phyloP scores from a whole-genome alignment of 2,888 invertebrate genomes.

The Ypsolopha sequella region DNA sequence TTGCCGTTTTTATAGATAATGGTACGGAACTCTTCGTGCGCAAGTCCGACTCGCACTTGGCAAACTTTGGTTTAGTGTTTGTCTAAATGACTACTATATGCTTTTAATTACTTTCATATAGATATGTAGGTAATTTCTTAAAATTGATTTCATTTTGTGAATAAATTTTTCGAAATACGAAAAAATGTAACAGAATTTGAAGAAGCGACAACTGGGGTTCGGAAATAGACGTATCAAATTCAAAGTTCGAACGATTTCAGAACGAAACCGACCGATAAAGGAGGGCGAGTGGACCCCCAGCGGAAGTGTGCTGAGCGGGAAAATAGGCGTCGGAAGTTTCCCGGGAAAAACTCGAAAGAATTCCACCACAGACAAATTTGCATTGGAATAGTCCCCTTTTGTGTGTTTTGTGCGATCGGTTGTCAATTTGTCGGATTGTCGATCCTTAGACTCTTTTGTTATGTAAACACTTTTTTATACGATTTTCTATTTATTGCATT shows the following conservation, averaged over 20 bases:
- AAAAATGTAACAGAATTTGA: not conserved
- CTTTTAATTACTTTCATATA: too few relatives aligned
- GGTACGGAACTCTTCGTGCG: too few relatives aligned
- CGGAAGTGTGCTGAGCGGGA: slow-evolving; percentile 64
- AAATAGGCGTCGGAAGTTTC: slow-evolving; percentile 64
- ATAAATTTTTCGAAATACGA: not conserved
- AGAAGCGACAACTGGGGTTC: slow-evolving; percentile 13
- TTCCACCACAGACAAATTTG: slow-evolving; percentile 53
- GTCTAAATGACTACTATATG: too few relatives aligned
- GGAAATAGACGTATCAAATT: slow-evolving; percentile 42
- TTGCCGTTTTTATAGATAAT: too few relatives aligned
- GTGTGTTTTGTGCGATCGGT: slow-evolving; percentile 55
- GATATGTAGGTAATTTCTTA: too few relatives aligned
- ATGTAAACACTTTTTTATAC: slow-evolving; percentile 38
- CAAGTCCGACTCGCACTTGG: too few relatives aligned
- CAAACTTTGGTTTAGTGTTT: too few relatives aligned
- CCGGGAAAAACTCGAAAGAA: slow-evolving; percentile 52
- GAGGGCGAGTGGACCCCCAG: slow-evolving; percentile 37
- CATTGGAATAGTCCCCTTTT: slow-evolving; percentile 63
- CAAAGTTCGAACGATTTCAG: slow-evolving; percentile 53
- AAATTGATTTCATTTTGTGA: too few relatives aligned
- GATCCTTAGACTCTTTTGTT: slow-evolving; percentile 62
- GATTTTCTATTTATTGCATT: not conserved
- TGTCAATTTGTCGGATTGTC: slow-evolving; percentile 67
- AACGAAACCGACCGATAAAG: slow-evolving; percentile 48